Evolutionary conservation across 2,113 vertebrate species (phyloP).

Genomic region (Astur gentilis): DNA sequence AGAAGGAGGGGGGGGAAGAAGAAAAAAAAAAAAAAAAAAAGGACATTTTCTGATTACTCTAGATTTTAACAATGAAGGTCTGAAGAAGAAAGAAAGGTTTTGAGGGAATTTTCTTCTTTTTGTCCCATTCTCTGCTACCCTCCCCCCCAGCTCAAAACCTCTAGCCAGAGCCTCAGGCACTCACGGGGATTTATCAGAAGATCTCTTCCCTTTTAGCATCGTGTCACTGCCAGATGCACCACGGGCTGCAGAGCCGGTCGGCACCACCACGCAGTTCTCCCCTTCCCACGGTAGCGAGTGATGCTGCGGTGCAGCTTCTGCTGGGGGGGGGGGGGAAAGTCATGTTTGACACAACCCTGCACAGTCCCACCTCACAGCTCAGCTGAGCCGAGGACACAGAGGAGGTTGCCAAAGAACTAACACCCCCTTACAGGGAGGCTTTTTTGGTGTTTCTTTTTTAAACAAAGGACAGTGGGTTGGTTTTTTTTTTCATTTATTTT

Average conservation of each 20-base stretch:
- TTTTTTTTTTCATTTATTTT: background rate
- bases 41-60: background rate
- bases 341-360: background rate
- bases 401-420: background rate
- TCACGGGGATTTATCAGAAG: background rate
- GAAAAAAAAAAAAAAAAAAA: no score
- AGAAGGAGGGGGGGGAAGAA: background rate
- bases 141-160: background rate
- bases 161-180: background rate
- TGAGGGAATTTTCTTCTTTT: background rate
- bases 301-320: background rate
- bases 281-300: background rate
- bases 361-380: background rate
- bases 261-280: background rate
- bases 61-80: background rate
- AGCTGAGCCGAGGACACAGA: background rate
- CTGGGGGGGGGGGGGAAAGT: background rate
- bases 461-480: background rate
- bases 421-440: background rate
- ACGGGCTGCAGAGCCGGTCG: background rate
- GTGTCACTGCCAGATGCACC: slow-evolving; percentile 11
- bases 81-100: background rate
- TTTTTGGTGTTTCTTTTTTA: background rate
- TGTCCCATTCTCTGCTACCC: background rate
- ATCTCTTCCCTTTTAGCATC: slow-evolving; percentile 13